These are phyloP conservation scores for Sussaba pulchella DNA, from an alignment of 2,888 invertebrate species.

Conservation along the genomic window DNA sequence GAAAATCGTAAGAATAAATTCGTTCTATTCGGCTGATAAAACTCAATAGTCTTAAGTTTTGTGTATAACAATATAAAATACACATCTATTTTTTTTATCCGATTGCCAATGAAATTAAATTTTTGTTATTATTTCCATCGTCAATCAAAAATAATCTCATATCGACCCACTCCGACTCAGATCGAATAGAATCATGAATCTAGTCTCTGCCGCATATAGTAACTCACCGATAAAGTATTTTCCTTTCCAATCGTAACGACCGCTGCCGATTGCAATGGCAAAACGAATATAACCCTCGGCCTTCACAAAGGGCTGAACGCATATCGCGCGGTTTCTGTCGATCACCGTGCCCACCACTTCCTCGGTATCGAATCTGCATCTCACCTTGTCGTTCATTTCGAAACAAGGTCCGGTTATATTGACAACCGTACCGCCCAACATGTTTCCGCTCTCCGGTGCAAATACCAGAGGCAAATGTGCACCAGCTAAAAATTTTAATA, in stretches of 20 bases:
- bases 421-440: slow-evolving; percentile 98
- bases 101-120: no score
- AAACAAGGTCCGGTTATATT: slow-evolving; percentile 99
- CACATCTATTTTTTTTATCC: no score
- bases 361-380: slow-evolving; percentile 93
- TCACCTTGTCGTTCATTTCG: slow-evolving; percentile 90
- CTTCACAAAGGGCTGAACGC: slow-evolving; percentile 94
- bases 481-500: slow-evolving; percentile 87
- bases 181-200: neutral
- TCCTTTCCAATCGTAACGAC: slow-evolving; percentile 95
- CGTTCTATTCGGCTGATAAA: no score
- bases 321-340: slow-evolving; percentile 93
- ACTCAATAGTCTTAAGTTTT: no score
- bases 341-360: slow-evolving; percentile 92
- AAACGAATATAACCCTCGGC: slow-evolving; percentile 96
- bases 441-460: slow-evolving; percentile 98
- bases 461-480: slow-evolving; percentile 93
- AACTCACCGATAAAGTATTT: slow-evolving; percentile 95
- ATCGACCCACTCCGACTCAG: no score
- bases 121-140: no score
- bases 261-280: slow-evolving; percentile 93
- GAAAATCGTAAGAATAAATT: no score
- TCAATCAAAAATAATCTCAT: no score
- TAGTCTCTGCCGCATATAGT: neutral
- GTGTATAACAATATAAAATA: no score